Evolutionary conservation across 2,113 vertebrate species (phyloP), one percentile per base, ranked within the genome.

Genomic region (Podocnemis expansa): DNA sequence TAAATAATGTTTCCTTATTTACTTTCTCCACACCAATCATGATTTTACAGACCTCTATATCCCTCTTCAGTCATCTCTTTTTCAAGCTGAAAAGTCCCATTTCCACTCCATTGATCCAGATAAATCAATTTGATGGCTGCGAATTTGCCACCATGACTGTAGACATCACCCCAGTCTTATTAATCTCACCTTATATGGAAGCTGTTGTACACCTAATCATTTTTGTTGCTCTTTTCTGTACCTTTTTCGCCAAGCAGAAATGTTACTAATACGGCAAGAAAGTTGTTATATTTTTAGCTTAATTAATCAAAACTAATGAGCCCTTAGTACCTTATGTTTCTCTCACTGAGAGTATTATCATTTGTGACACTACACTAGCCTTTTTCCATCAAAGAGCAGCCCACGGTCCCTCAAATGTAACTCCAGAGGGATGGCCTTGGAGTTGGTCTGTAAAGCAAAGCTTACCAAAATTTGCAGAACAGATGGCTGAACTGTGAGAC

Each of bases 301-400:
- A 45, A 95, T 95, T 95, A 94, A 97, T 96, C 94, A 94, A 95
- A 94, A 89, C 87, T 91, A 96, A 96, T 95, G 96, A 96, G 88
- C 55, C 81, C 60, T 85, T 93, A 85, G 87, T 83, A 89, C 89
- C 89, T 87, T 85, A 54, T 51, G 88, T 73, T 90, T 90, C 88
- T 93, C 94, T 84, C 88, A 90, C 75, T 92, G 88, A 85, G 73
- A 45, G 55, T 38, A 85, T 80, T 63, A 91, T 94, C 80, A 94
- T 73, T 93, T 94, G 70, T 89, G 91, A 89, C 89, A 80, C 54
- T 91, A 6, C 1, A 78, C 63, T 84, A 93, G 82, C 78, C 87
- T 91, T 91, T 92, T 67, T 91, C 92, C 86, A 93, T 91, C 84
- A 91, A 21, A 78, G 43, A 91, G 85, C 52, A 91, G 94, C 90